phyloP scores from a whole-genome alignment of 2,888 invertebrate species.

The Ormia ochracea region DNA sequence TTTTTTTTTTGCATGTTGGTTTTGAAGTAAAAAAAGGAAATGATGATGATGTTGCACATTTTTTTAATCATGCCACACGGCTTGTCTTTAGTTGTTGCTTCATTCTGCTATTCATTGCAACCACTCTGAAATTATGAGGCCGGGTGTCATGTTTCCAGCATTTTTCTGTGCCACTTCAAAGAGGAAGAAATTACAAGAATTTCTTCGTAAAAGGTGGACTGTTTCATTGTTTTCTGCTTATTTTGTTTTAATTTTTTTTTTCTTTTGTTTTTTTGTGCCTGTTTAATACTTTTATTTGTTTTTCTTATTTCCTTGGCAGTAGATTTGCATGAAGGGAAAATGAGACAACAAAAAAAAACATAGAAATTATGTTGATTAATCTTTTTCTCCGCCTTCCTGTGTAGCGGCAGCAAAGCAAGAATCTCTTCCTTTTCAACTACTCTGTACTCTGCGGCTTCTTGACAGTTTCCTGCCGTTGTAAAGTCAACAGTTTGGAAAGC shows the following conservation, averaged over 20 bases:
- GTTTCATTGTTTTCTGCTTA: not conserved
- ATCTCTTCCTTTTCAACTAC: not conserved
- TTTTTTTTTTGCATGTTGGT: too few relatives aligned
- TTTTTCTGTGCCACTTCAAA: conserved; percentile 29
- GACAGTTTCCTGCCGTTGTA: not conserved
- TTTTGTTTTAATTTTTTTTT: too few relatives aligned
- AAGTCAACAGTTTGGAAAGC: not conserved
- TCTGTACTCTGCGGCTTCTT: not conserved
- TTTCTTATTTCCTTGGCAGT: not conserved
- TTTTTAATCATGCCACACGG: not conserved
- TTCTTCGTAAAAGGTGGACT: conserved; percentile 11
- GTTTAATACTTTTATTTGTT: not conserved
- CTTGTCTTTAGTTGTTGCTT: not conserved
- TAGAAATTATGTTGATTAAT: not conserved
- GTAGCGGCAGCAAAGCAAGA: conserved; percentile 14
- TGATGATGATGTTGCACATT: not conserved
- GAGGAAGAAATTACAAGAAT: not conserved
- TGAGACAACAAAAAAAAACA: not conserved
- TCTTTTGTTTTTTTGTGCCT: not conserved
- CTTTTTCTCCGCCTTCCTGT: not conserved
- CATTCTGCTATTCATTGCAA: not conserved
- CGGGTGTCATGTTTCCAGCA: conserved; percentile 51
- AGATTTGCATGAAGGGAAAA: not conserved
- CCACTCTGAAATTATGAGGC: conserved; percentile 54
- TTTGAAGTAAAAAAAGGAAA: not conserved